Base-by-base conservation (phyloP, 2,888 invertebrate species). In the Zaprionus lineosus region DNA sequence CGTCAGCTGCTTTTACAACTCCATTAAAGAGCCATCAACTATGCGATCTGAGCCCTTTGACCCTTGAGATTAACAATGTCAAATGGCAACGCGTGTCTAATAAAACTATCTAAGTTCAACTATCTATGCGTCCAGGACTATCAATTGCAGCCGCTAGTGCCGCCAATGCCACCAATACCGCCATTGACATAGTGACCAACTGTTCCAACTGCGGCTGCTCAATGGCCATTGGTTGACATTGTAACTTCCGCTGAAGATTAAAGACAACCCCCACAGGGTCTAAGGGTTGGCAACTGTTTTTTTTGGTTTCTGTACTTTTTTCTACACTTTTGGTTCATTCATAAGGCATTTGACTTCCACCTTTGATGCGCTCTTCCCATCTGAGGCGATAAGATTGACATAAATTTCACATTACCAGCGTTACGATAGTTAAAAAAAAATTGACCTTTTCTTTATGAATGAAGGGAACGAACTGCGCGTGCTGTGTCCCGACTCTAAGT, bases 301-400 rank as follows among this genome's bases (percentile, higher is more conserved):
- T 19, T 19, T 19, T 19, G 3, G 3, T 28, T 52, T n/a, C n/a
- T n/a, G n/a, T n/a, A n/a, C n/a, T n/a, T n/a, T n/a, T n/a, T n/a
- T n/a, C n/a, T n/a, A n/a, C n/a, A n/a, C n/a, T n/a, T n/a, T n/a
- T n/a, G n/a, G n/a, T 71, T 59, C 83, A 79, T 84, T 79, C 84
- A 79, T 63, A 65, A 82, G 51, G 31, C 46, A 53, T 41, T 70
- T 55, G 41, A 74, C 81, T 52, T 55, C 73, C 61, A 48, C 58
- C 40, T 72, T 63, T 56, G n/a, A 72, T 47, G 50, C 31, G 43
- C 57, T 48, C 57, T 69, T 65, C 57, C 51, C 77, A 55, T 43
- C 39, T 55, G 41, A 67, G 64, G 71, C 81, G 81, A 81, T 81
- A 81, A 81, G 74, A 76, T 83, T 79, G 70, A 85, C 85, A 83